These are phyloP conservation scores for Rhamnusium bicolor DNA, from an alignment of 2,888 invertebrate genomes.

Conservation along the genomic window DNA sequence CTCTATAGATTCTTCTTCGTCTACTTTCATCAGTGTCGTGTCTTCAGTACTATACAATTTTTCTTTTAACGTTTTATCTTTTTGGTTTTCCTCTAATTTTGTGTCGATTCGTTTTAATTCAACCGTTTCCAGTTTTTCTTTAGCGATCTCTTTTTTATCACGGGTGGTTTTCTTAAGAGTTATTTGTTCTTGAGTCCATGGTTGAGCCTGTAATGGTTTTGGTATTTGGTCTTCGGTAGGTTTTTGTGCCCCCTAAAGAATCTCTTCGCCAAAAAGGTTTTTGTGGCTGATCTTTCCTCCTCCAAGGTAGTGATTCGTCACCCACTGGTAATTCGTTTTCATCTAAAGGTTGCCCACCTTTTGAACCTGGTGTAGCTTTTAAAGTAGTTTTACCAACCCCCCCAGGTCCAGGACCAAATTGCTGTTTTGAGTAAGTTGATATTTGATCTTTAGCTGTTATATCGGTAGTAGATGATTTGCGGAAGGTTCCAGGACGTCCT, in stretches of 20 bases:
- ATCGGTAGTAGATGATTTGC: conserved; percentile 69
- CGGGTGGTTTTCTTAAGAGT: conserved; percentile 72
- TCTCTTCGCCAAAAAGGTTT: conserved; percentile 35
- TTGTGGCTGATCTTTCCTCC: conserved; percentile 56
- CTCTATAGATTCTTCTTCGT: conserved; percentile 51
- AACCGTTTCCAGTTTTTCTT: conserved; percentile 70
- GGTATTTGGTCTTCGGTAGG: conserved; percentile 50
- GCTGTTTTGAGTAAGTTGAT: conserved; percentile 54
- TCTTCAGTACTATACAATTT: conserved; percentile 53
- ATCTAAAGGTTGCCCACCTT: conserved; percentile 66
- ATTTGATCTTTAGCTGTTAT: conserved; percentile 62
- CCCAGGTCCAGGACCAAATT: conserved; percentile 62
- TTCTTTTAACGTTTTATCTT: conserved; percentile 20
- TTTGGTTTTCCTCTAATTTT: background rate
- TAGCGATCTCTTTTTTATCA: conserved; percentile 67
- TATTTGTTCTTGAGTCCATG: conserved; percentile 80
- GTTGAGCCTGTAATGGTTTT: conserved; percentile 66
- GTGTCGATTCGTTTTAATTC: conserved; percentile 74
- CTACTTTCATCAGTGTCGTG: conserved; percentile 54
- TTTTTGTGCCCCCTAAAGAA: conserved; percentile 36
- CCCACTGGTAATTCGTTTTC: conserved; percentile 72
- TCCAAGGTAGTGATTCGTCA: conserved; percentile 75
- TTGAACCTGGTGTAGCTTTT: conserved; percentile 61
- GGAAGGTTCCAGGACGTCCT: conserved; percentile 73
- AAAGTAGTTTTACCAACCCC: conserved; percentile 64